phyloP scores from a whole-genome alignment of 2,888 invertebrate species.

The Plagodis dolabraria region DNA sequence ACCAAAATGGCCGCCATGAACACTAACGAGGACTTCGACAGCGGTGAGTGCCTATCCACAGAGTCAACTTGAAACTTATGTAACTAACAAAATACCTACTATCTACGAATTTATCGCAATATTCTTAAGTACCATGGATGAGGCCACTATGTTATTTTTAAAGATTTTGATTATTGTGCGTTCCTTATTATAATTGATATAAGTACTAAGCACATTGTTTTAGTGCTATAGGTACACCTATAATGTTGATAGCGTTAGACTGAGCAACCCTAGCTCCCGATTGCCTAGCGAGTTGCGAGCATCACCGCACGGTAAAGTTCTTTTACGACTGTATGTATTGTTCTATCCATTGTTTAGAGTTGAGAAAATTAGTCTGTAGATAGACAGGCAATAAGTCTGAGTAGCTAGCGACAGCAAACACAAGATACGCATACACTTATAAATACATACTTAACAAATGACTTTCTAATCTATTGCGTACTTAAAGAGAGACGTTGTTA shows the following conservation, averaged over 20 bases:
- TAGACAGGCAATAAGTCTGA: conserved; percentile 52
- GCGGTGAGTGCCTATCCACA: conserved; percentile 88
- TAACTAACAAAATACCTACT: too few species aligned
- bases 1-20: conserved; percentile 95
- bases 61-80: background rate
- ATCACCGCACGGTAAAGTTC: conserved; percentile 81
- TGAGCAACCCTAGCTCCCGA: conserved; percentile 74
- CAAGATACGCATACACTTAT: conserved; percentile 18
- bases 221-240: conserved; percentile 70
- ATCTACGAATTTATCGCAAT: conserved; percentile 18
- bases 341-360: conserved; percentile 50
- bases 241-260: conserved; percentile 70
- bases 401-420: conserved; percentile 45
- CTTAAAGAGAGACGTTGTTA: conserved; percentile 27
- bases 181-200: conserved; percentile 51
- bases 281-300: conserved; percentile 71
- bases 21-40: conserved; percentile 93
- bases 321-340: conserved; percentile 58
- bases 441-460: conserved; percentile 20
- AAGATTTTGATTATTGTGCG: conserved; percentile 49
- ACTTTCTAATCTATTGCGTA: conserved; percentile 20
- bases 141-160: conserved; percentile 28
- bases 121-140: background rate
- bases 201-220: conserved; percentile 66
- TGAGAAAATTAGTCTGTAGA: conserved; percentile 55